Evolutionary conservation across 2,888 invertebrate genomes (phyloP).

Genomic region (Steinernema carpocapsae): DNA sequence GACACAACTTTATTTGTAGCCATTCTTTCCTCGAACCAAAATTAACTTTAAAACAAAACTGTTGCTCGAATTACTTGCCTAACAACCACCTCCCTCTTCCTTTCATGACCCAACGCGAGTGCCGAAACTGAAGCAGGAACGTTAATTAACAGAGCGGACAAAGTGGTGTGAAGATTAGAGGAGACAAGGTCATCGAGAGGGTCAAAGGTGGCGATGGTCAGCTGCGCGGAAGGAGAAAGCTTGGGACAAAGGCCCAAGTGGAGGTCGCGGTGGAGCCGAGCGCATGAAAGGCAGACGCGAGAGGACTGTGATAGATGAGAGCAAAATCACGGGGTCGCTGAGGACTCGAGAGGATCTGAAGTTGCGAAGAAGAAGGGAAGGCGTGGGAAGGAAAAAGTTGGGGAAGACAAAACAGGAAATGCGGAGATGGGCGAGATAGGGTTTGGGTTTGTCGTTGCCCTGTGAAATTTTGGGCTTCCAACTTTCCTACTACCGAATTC

Average conservation of each 20-base stretch:
- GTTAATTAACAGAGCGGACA: slow-evolving; percentile 15
- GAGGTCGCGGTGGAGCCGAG: slow-evolving; percentile 27
- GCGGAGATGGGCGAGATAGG: no score
- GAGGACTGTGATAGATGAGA: slow-evolving; percentile 24
- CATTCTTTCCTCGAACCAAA: no score
- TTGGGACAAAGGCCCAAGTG: slow-evolving; percentile 31
- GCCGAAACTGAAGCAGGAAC: slow-evolving; percentile 2
- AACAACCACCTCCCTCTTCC: no score
- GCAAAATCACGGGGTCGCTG: slow-evolving; percentile 27
- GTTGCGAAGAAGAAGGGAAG: not conserved
- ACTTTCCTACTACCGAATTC: no score
- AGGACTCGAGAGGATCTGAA: slow-evolving; percentile 5
- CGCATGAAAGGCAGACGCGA: slow-evolving; percentile 5
- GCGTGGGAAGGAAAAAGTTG: not conserved
- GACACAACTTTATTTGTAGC: no score
- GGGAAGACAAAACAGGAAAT: no score
- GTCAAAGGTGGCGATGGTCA: slow-evolving; percentile 33
- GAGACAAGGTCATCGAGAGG: slow-evolving; percentile 30
- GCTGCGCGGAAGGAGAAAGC: slow-evolving; percentile 34
- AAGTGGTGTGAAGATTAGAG: slow-evolving; percentile 26
- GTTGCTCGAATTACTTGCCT: no score
- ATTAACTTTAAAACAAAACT: no score
- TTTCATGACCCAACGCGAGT: no score
- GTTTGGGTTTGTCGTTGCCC: no score
- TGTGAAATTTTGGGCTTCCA: no score